Percentiles rank a stretch among this genome's conserved stretches.
phyloP scores from a whole-genome alignment of 53 echinoderm and acorn worm species.

The Henricia sp. region DNA sequence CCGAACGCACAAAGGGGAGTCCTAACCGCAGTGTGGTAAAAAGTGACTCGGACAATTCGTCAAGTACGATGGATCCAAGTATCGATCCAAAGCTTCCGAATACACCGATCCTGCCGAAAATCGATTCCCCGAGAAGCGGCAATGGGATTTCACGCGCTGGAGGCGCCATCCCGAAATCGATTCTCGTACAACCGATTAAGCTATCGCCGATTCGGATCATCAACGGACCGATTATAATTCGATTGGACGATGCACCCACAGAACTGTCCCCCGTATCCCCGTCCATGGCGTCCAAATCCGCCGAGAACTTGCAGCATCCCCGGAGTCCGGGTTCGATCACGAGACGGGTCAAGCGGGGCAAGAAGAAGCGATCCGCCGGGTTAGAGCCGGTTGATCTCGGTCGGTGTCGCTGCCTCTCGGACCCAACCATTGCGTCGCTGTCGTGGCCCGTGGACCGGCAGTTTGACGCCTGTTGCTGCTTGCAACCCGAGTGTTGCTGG shows the following conservation, averaged over 20 bases:
- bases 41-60: background rate
- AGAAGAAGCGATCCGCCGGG: constrained; percentile 13
- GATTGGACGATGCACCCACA: constrained; percentile 42
- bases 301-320: constrained; percentile 62
- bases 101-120: constrained; percentile 35
- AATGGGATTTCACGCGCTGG: constrained; percentile 16
- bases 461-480: constrained; percentile 42
- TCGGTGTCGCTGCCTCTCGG: constrained; percentile 48
- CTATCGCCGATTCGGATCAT: constrained; percentile 78
- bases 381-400: background rate
- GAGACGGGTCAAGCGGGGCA: constrained; percentile 26
- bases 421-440: constrained; percentile 32
- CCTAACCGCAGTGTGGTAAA: constrained; percentile 3
- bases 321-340: constrained; percentile 26
- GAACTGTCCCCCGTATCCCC: constrained; percentile 42
- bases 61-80: background rate
- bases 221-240: constrained; percentile 72
- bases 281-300: constrained; percentile 21
- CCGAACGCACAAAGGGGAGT: constrained; percentile 20
- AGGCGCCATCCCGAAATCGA: constrained; percentile 49
- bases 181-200: constrained; percentile 57
- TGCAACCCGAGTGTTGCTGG: constrained; percentile 54
- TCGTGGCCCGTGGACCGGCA: background rate
- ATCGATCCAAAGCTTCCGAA: background rate
- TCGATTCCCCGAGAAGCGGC: background rate